Conservation (phyloP, 2,888 invertebrate species). For the Thumatha senex region DNA sequence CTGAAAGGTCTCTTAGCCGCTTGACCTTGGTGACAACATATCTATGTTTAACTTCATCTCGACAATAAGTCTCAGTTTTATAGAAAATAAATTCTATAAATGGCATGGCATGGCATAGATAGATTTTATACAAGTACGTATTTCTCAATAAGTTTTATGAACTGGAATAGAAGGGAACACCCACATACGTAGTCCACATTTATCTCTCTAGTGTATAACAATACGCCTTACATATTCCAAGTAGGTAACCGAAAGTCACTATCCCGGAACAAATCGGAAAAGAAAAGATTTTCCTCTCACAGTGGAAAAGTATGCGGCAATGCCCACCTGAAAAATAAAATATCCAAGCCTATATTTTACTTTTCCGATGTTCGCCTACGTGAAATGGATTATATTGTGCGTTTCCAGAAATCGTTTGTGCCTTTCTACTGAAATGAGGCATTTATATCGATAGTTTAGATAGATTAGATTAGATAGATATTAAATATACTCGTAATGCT, state of each 20-base stretch:
- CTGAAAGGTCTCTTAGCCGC: no score
- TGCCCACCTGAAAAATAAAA: not conserved
- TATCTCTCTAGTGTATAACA: no score
- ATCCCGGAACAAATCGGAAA: not conserved
- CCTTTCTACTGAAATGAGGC: not conserved
- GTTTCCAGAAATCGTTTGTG: not conserved
- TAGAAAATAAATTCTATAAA: no score
- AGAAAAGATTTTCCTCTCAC: slow-evolving; percentile 2
- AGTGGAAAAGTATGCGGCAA: not conserved
- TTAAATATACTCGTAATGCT: no score
- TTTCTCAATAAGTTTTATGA: no score
- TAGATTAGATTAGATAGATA: not conserved
- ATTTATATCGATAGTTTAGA: not conserved
- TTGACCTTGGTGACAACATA: no score
- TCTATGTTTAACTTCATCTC: no score
- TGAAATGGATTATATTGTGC: not conserved
- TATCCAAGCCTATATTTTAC: not conserved
- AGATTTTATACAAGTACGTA: no score
- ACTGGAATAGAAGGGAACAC: no score
- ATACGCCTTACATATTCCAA: not conserved
- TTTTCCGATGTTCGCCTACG: not conserved
- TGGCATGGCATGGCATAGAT: no score
- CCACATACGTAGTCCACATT: no score
- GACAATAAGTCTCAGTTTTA: no score
- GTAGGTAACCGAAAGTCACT: not conserved